Evolutionary conservation across 2,797 vertebrate species (phyloP).

Genomic region (Benthosema pterotum): DNA sequence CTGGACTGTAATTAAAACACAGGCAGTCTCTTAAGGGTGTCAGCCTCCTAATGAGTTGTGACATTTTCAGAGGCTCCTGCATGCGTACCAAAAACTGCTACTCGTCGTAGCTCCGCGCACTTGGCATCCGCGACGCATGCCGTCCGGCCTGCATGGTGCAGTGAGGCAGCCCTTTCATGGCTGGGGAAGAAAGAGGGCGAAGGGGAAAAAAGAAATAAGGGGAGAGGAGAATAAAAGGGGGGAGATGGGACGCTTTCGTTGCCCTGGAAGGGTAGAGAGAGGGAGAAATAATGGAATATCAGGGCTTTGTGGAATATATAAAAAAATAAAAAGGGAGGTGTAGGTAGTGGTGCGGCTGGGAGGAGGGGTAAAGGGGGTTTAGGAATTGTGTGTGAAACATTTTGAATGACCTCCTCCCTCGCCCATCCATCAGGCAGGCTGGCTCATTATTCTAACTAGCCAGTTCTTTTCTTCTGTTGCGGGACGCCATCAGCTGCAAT

Average conservation of each 20-base stretch:
- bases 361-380: slow-evolving; percentile 55
- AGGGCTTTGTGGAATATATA: slow-evolving; percentile 82
- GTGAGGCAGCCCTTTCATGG: slow-evolving; percentile 15
- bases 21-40: slow-evolving; percentile 76
- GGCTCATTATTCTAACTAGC: slow-evolving; percentile 98
- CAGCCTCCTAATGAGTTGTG: slow-evolving; percentile 86
- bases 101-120: slow-evolving; percentile 51
- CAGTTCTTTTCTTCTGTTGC: slow-evolving; percentile 90
- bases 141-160: slow-evolving; percentile 10
- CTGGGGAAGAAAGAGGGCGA: slow-evolving; percentile 3
- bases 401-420: slow-evolving; percentile 92
- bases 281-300: slow-evolving; percentile 82
- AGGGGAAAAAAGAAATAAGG: slow-evolving; percentile 62
- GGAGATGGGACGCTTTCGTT: slow-evolving; percentile 59
- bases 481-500: slow-evolving; percentile 98
- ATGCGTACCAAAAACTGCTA: slow-evolving; percentile 60
- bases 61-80: slow-evolving; percentile 81
- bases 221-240: slow-evolving; percentile 72
- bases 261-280: slow-evolving; percentile 56
- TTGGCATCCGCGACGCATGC: slow-evolving; percentile 68
- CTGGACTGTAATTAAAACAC: slow-evolving; percentile 90
- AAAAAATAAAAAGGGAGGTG: slow-evolving; percentile 75
- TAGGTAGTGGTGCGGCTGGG: slow-evolving; percentile 56
- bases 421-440: slow-evolving; percentile 96
- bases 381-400: slow-evolving; percentile 86